A percentile compares a stretch with the other conserved stretches of the same genome.
Conservation (phyloP, 2,888 invertebrate genomes). For the Chorisops tibialis region DNA sequence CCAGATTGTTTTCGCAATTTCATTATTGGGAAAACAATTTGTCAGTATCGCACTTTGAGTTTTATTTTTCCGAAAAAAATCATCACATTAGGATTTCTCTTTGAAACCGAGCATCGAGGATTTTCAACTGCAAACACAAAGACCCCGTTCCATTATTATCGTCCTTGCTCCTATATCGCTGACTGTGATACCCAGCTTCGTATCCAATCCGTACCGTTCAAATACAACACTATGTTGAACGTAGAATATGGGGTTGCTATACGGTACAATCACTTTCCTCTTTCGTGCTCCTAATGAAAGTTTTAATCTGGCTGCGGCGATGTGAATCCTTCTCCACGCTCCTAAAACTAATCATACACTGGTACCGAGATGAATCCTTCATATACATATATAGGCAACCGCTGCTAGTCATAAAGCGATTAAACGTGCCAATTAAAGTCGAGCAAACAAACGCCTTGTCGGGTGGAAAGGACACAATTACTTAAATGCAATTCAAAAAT, state of each 20-base stretch:
- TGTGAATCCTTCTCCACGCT: not conserved
- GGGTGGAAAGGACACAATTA: constrained; percentile 13
- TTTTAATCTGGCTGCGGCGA: constrained; percentile 10
- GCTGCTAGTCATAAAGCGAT: constrained; percentile 8
- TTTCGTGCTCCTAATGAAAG: constrained; percentile 2
- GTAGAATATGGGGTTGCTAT: not conserved
- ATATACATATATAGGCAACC: constrained; percentile 7
- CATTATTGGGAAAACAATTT: too few species aligned
- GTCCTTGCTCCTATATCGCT: too few species aligned
- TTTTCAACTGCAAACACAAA: too few species aligned
- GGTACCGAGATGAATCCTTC: constrained; percentile 11
- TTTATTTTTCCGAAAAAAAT: too few species aligned
- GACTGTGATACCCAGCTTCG: too few species aligned
- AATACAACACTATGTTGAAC: not conserved
- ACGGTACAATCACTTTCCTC: not conserved
- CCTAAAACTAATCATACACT: constrained; percentile 9
- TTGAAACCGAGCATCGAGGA: too few species aligned
- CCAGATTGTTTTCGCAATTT: too few species aligned
- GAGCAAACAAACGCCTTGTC: too few species aligned
- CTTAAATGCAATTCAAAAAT: constrained; percentile 9
- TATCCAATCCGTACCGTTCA: too few species aligned
- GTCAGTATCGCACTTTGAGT: too few species aligned
- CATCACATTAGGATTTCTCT: too few species aligned
- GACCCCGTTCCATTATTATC: too few species aligned
- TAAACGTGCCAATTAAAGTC: not conserved